Evolutionary conservation across 2,797 vertebrate genomes (phyloP).

Genomic region (Mallotus villosus): DNA sequence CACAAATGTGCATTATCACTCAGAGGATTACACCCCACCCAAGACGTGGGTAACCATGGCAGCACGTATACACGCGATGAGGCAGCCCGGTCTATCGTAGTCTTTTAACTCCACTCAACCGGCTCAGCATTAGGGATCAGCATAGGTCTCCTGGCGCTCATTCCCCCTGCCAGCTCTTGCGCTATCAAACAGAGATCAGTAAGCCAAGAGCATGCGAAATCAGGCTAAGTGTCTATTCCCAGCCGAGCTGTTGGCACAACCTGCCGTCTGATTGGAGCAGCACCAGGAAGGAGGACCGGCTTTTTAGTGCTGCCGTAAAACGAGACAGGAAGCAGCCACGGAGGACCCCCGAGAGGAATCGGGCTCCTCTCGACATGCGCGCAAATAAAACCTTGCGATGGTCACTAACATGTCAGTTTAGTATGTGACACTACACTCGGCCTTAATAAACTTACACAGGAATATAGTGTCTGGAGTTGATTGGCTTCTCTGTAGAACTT

Average conservation of each 20-base stretch:
- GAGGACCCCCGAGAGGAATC: slow-evolving; percentile 57
- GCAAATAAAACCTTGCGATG: slow-evolving; percentile 60
- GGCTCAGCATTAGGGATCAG: slow-evolving; percentile 46
- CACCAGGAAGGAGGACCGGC: slow-evolving; percentile 62
- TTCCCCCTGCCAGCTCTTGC: slow-evolving; percentile 48
- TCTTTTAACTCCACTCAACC: slow-evolving; percentile 40
- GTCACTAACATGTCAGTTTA: slow-evolving; percentile 45
- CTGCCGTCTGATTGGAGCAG: slow-evolving; percentile 55
- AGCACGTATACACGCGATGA: slow-evolving; percentile 34
- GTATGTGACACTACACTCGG: slow-evolving; percentile 46
- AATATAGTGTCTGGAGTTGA: slow-evolving; percentile 48
- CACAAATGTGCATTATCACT: slow-evolving; percentile 55
- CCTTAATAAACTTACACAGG: slow-evolving; percentile 47
- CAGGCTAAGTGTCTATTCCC: slow-evolving; percentile 61
- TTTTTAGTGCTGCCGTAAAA: slow-evolving; percentile 61
- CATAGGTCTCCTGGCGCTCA: slow-evolving; percentile 56
- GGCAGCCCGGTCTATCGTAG: slow-evolving; percentile 24
- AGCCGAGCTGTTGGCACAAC: slow-evolving; percentile 52
- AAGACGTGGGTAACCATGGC: slow-evolving; percentile 47
- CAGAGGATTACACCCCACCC: slow-evolving; percentile 37
- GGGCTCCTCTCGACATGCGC: slow-evolving; percentile 61
- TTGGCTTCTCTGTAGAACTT: slow-evolving; percentile 53
- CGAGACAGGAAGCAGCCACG: slow-evolving; percentile 55
- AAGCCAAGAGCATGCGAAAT: slow-evolving; percentile 55
- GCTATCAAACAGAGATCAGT: slow-evolving; percentile 52